Evolutionary conservation across 2,888 invertebrate genomes (phyloP).

Genomic region (Galerucella nymphaeae): DNA sequence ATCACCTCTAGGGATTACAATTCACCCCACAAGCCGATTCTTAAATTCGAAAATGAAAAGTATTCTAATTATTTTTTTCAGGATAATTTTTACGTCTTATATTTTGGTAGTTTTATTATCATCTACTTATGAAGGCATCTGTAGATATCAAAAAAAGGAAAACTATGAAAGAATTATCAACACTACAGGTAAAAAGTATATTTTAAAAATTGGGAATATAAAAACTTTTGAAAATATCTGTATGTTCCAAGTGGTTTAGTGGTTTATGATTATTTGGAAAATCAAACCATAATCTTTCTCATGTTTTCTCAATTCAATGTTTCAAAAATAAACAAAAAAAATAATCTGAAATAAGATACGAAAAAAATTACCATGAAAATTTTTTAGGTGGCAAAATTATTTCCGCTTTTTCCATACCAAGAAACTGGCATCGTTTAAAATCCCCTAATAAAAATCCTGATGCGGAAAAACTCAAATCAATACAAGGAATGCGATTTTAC

Average conservation of each 20-base stretch:
- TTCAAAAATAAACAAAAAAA: too few species aligned
- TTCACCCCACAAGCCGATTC: too few species aligned
- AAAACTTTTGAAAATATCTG: too few species aligned
- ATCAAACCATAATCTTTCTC: too few species aligned
- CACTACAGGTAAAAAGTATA: conserved; percentile 32
- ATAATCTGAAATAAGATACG: too few species aligned
- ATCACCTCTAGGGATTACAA: too few species aligned
- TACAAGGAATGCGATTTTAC: conserved; percentile 55
- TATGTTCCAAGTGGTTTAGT: too few species aligned
- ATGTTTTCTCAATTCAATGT: too few species aligned
- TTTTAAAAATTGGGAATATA: not conserved
- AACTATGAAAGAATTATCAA: conserved; percentile 37
- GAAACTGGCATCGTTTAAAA: conserved; percentile 49
- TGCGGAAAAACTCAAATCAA: conserved; percentile 47
- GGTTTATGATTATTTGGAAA: too few species aligned
- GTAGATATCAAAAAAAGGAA: conserved; percentile 39
- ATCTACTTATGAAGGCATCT: conserved; percentile 48
- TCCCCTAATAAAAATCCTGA: conserved; percentile 43
- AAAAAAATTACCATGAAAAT: too few species aligned
- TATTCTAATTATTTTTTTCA: conserved; percentile 18
- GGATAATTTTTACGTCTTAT: conserved; percentile 43
- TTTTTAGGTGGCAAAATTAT: conserved; percentile 48
- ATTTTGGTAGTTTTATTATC: conserved; percentile 45
- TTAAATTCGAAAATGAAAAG: too few species aligned
- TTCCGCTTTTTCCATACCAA: conserved; percentile 49